Evolutionary conservation across 2,113 vertebrate genomes (phyloP), one percentile per base, ranked within the genome.

Genomic region (Coracopsis vasa): DNA sequence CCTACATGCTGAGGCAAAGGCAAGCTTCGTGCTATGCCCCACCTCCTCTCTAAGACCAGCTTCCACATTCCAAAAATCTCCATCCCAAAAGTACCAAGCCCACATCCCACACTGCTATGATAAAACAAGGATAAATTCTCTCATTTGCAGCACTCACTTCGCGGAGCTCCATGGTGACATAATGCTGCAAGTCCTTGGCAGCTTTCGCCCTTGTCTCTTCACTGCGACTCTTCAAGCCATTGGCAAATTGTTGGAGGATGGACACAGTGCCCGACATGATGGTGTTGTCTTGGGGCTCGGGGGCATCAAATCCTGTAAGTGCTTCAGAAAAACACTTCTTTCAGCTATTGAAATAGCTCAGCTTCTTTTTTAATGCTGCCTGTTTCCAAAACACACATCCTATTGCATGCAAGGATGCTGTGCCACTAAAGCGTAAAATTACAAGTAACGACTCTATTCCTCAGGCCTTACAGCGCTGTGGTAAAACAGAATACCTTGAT

Each of bases 171-270:
- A 99, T 99, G 71, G 99, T 99, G 96, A 99, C 99, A 92, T 99
- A 99, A 92, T 99, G 99, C 91, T 99, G 99, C 86, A 99, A 97
- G 73, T 99, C 99, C 97, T 99, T 99, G 86, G 99, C 99, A 66
- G 99, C 98, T 93, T 99, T 99, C 0, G 99, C 99, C 78, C 99
- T 98, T 1, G 98, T 99, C 96, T 99, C 99, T 91, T 99, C 99
- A 61, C 98, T 99, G 69, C 99, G 98, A 96, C 98, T 99, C 98
- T 99, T 99, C 81, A 99, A 97, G 58, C 99, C 99, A 4, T 99
- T 98, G 95, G 99, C 98, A 94, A 99, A 99, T 96, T 99, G 99
- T 80, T 99, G 99, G 80, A 99, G 98, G 92, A 99, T 98, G 70
- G 99, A 99, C 97, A 99, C 98, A 1, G 99, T 99, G 96, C 99